Percentiles rank a stretch among this genome's conserved stretches.
Evolutionary conservation across 2,113 vertebrate genomes (phyloP).

Genomic region (Platanista minor): DNA sequence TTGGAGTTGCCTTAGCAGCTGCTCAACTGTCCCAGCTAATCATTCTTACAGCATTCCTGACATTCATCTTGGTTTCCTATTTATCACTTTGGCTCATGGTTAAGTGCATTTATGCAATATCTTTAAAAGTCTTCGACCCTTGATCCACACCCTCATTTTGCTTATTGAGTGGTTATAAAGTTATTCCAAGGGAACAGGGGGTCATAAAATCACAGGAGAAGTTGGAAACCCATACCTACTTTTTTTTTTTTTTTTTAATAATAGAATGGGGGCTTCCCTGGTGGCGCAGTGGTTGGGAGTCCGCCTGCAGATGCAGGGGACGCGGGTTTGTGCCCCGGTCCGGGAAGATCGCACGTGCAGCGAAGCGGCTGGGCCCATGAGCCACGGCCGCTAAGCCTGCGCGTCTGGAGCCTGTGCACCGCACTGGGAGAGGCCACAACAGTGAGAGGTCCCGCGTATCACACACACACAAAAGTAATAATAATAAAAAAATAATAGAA

Average conservation of each 20-base stretch:
- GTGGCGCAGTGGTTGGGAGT: too few relatives aligned
- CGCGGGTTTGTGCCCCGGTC: too few relatives aligned
- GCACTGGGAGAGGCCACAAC: too few relatives aligned
- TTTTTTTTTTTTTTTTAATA: background rate
- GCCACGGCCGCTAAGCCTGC: too few relatives aligned
- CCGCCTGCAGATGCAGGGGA: too few relatives aligned
- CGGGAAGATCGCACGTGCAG: too few relatives aligned
- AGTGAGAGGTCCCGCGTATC: too few relatives aligned
- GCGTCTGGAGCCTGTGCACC: too few relatives aligned
- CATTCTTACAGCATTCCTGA: background rate
- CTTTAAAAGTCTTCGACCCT: constrained; percentile 61
- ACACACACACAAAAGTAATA: too few relatives aligned
- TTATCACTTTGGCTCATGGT: constrained; percentile 30
- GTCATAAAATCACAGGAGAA: constrained; percentile 54
- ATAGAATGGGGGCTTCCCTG: background rate
- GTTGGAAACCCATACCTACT: constrained; percentile 1
- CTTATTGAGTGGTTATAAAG: constrained; percentile 74
- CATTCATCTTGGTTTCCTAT: constrained; percentile 54
- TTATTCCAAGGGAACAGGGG: constrained; percentile 44
- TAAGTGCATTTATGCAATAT: constrained; percentile 57
- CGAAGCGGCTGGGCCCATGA: too few relatives aligned
- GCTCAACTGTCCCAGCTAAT: constrained; percentile 42
- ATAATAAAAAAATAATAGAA: constrained; percentile 46
- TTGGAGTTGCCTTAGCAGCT: constrained; percentile 32
- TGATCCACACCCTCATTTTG: constrained; percentile 50